Base-by-base conservation (phyloP, 1,140 invertebrate species). In the Drosophila gunungcola region DNA sequence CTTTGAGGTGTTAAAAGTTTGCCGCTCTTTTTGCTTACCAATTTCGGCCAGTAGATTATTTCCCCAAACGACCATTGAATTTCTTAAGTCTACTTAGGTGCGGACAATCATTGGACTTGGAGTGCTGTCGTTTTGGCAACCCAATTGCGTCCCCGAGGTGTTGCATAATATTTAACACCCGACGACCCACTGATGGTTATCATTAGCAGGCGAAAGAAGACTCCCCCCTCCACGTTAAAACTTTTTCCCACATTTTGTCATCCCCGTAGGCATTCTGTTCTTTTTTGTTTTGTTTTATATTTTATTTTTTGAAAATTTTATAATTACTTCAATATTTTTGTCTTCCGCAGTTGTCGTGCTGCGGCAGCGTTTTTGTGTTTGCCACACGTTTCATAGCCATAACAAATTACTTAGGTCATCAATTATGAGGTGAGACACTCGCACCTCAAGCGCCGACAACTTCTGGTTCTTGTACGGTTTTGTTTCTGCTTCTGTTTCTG, bases 371-470 rank as follows among this genome's bases (percentile, higher is more conserved):
- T 74, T 62, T 62, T 62, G 60, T 78, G 79, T 86, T 83, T 83
- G 79, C 57, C 78, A 54, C 79, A 82, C 79, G 79, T 82, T 78
- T 68, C 79, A 67, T 43, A 73, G 74, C 83, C 83, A 88, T 88
- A 88, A 88, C 83, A 88, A 88, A 88, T 88, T 88, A 88, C 83
- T 88, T 73, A 89, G 84, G 83, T 88, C 83, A 88, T 88, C 83
- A 88, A 88, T 88, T 88, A 88, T 89, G 83, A 74, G 69, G 67
- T 65, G 69, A 73, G 81, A 64, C 58, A 61, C 58, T 57, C 34
- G 39, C 78, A 56, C 51, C 36, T 75, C 67, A 62, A 29, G 43
- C 46, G 46, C 46, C 46, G 46, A 48, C 46, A 13, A n/a, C 25
- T 52, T 29, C 36, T 27, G 27, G 13, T 36, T 73, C 38, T 49